Evolutionary conservation across 2,113 vertebrate species (phyloP), one percentile per base, ranked within the genome.

Genomic region (Muntiacus reevesi): DNA sequence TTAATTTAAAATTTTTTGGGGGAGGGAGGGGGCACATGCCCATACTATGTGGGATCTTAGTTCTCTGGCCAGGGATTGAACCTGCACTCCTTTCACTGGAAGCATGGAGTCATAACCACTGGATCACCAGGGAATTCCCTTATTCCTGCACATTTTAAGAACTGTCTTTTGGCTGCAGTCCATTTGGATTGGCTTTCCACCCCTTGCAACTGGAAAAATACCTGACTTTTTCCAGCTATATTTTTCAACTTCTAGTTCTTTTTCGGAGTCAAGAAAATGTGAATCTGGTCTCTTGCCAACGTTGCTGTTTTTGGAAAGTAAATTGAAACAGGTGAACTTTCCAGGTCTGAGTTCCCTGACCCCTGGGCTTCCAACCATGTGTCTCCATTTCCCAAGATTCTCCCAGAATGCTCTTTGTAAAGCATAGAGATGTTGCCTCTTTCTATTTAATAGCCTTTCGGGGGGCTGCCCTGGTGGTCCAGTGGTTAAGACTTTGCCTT

Each of bases 21-120:
- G n/a, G n/a, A n/a, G 10, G 5, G 12, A 4, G 2, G 9, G 9
- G 36, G 13, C 40, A 27, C 0, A 0, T 76, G 12, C 71, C 36
- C 71, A 74, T 1, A 3, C 71, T 43, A 6, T 14, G 40, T 76
- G 71, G 19, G 12, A 76, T 43, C 71, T 76, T 27, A 14, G 71
- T 76, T 76, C 71, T 23, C 71, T 43, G 40, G 43, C 40, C 40
- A 13, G 71, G 12, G 12, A 27, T 43, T 43, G 21, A 27, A 27
- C 1, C 36, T 14, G 23, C 23, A 27, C 12, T 27, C 71, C 40
- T 76, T 76, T 7, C 71, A 14, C 12, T 27, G 23, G 40, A 76
- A 27, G 12, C 36, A 76, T 14, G 12, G 71, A 7, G 12, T 76
- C 28, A 27, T 14, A 43, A 76, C 23, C 6, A 4, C 71, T 25